Percentiles rank a stretch among this genome's conserved stretches.
Evolutionary conservation across 2,797 vertebrate genomes (phyloP).

Genomic region (Morelia viridis): DNA sequence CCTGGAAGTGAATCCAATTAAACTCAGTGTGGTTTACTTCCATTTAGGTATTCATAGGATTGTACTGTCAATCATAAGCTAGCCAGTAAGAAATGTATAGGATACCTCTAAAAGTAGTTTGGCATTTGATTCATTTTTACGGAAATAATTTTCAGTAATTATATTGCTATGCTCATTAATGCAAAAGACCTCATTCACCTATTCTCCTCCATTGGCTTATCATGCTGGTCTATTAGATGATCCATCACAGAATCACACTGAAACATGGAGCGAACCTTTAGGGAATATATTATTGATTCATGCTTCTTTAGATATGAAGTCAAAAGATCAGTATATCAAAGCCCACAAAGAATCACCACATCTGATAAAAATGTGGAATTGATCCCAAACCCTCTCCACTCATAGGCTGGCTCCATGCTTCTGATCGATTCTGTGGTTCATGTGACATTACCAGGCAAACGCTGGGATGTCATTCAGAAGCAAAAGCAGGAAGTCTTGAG

Average conservation of each 20-base stretch:
- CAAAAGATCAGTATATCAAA: background rate
- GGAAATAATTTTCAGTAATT: background rate
- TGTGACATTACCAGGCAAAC: slow-evolving; percentile 2
- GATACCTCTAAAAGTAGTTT: background rate
- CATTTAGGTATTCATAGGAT: background rate
- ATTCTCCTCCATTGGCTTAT: background rate
- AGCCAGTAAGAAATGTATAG: background rate
- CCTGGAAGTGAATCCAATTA: background rate
- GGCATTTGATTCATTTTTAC: background rate
- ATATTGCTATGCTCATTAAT: background rate
- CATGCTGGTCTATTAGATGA: background rate
- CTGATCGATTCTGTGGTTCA: background rate
- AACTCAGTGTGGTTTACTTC: background rate
- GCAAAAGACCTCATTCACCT: background rate
- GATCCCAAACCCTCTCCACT: background rate
- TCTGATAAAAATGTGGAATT: background rate
- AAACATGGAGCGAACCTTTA: background rate
- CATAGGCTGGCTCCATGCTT: background rate
- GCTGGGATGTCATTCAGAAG: slow-evolving; percentile 32
- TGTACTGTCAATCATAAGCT: background rate
- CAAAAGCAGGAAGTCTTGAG: slow-evolving; percentile 23
- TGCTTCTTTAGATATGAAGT: background rate
- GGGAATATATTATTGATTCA: background rate
- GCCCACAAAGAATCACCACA: background rate
- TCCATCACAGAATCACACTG: background rate